A percentile compares a stretch with the other conserved stretches of the same genome.
Evolutionary conservation across 2,113 vertebrate genomes (phyloP).

Genomic region (Tapirus terrestris): DNA sequence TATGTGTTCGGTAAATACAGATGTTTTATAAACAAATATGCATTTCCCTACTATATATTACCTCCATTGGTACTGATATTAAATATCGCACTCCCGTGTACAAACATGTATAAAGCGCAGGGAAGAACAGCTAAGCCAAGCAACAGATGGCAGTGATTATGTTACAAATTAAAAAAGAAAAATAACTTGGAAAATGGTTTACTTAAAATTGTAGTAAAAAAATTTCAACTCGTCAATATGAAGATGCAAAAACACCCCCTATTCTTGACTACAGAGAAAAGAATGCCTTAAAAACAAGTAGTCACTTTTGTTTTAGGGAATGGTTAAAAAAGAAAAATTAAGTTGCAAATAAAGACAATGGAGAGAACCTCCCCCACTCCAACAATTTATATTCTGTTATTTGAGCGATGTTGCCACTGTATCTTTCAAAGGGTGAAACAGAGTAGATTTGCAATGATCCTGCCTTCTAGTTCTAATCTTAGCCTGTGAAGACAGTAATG

Average conservation of each 20-base stretch:
- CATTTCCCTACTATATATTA: not conserved
- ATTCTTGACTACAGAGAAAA: not conserved
- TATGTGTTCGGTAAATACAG: not conserved
- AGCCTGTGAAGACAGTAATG: not conserved
- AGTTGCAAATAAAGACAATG: not conserved
- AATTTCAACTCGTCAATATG: not conserved
- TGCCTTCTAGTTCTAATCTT: not conserved
- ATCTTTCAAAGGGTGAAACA: not conserved
- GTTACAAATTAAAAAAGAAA: conserved; percentile 63
- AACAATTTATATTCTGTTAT: not conserved
- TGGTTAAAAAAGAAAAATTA: not conserved
- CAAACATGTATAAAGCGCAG: not conserved
- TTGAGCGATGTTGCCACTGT: not conserved
- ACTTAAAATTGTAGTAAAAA: not conserved
- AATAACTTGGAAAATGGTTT: not conserved
- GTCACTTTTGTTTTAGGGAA: not conserved
- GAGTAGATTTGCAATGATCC: not conserved
- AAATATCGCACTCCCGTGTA: not conserved
- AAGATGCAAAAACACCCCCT: not conserved
- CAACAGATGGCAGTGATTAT: conserved; percentile 10
- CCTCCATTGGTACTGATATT: not conserved
- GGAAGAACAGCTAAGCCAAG: conserved; percentile 43
- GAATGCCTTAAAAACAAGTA: not conserved
- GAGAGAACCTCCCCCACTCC: not conserved
- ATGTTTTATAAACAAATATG: conserved; percentile 1